Base-by-base conservation (phyloP, 2,113 vertebrate genomes). In the Micromys minutus region DNA sequence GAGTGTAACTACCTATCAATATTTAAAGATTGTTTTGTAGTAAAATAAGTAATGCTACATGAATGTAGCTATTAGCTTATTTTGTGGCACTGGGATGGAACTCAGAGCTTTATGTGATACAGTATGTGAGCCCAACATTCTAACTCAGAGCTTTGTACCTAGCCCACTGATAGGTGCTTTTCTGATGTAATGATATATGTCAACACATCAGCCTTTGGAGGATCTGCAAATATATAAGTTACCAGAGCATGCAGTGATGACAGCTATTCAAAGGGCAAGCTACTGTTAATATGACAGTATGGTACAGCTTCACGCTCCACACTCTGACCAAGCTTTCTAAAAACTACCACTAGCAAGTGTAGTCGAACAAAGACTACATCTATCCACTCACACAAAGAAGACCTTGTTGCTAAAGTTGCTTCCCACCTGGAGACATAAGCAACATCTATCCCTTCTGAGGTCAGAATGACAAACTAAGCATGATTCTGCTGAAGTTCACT, bases 241-340 rank as follows among this genome's bases (percentile, higher is more conserved):
- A 92, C 39, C 90, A 75, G 83, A 42, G 85, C 42, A 50, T 34
- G 21, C 67, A 69, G 47, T 15, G 2, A 24, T 83, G 85, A 87
- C 50, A 72, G 52, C 22, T 76, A 93, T 50, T 93, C 63, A 85
- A 84, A 95, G 83, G 84, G 16, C 26, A 84, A 90, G 39, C 69
- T 34, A 88, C 42, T 81, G 95, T 92, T 90, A 94, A 92, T 52
- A 29, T 61, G 74, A 89, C 31, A 77, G 29, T 75, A 65, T 13
- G 19, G 22, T 36, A 34, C 31, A 22, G 75, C 42, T 94, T 97
- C 72, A 72, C 36, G 81, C 77, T 90, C 50, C 52, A 92, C n/a
- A 52, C 57, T 67, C 3, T 29, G 87, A 81, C 19, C 63, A 93
- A 95, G n/a, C 39, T 88, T 34, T 55, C 89, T 80, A 22, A 81